Base-by-base conservation (phyloP, 1,140 invertebrate genomes). In the Drosophila baimaii region DNA sequence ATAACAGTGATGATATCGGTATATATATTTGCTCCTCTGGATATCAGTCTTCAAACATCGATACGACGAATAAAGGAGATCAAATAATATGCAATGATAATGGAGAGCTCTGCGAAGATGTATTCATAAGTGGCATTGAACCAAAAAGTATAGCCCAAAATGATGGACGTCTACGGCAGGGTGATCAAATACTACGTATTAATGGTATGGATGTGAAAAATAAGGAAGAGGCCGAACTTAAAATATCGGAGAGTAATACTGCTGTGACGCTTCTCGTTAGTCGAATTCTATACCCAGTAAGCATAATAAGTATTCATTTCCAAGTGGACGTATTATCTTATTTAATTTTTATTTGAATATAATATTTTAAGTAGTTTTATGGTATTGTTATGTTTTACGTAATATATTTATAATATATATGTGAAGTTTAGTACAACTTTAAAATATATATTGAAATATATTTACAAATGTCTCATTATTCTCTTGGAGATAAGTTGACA, bases 81-180 rank as follows among this genome's bases (percentile, higher is more conserved):
- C 31, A 54, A 33, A 51, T 64, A 31, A 52, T 61, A 21, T 44
- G 56, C 46, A 51, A 65, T 62, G 93, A 93, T 75, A 79, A 93
- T 91, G 47, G 93, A 74, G 51, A 76, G 29, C 17, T 31, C 19
- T 90, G 79, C 65, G 92, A 93, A 58, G 93, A 96, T 86, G 95
- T 96, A 55, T 96, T 95, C 84, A 95, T 96, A 58, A 94, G 95
- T 78, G 95, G 95, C 92, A 95, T 96, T 86, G 94, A 95, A 71
- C 93, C 94, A 9, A 94, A 94, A 71, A 95, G 95, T 91, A 92
- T 96, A 37, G 95, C 96, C 8, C 94, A 94, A 10, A 92, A 93
- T 52, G 95, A 96, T 91, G 95, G 95, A 12, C 93, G 95, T 46
- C 93, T 96, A 7, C 91, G 94, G 52, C 94, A 95, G 80, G 96